phyloP scores from a whole-genome alignment of 2,888 invertebrate species.

The Oligia strigilis region DNA sequence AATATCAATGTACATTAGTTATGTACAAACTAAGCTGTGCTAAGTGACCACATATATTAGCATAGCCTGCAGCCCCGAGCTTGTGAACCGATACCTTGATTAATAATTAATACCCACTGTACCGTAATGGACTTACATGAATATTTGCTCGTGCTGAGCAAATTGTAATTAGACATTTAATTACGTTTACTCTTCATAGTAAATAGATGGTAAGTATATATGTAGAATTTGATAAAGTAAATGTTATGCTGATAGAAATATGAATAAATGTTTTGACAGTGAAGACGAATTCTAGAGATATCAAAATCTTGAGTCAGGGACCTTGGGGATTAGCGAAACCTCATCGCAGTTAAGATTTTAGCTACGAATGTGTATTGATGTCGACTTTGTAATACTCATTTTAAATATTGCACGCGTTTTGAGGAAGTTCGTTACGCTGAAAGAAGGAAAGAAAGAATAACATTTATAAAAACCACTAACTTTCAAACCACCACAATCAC shows the following conservation, averaged over 20 bases:
- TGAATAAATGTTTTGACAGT: not conserved
- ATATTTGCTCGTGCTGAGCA: slow-evolving; percentile 41
- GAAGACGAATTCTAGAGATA: not conserved
- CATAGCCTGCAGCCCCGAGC: slow-evolving; percentile 13
- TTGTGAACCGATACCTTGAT: slow-evolving; percentile 42
- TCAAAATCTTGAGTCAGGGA: not conserved
- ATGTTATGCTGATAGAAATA: not conserved
- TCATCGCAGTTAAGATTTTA: not conserved
- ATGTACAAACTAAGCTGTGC: not conserved
- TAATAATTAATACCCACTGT: slow-evolving; percentile 51
- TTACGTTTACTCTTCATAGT: slow-evolving; percentile 27
- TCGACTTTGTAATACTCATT: not conserved
- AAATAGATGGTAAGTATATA: not conserved
- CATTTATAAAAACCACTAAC: too few species aligned
- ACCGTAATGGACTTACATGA: slow-evolving; percentile 45
- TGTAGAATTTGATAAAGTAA: not conserved
- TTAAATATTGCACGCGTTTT: not conserved
- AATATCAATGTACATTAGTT: slow-evolving; percentile 7
- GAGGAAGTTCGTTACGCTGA: too few species aligned
- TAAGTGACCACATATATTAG: slow-evolving; percentile 38
- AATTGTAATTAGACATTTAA: slow-evolving; percentile 45
- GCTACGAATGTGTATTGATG: not conserved
- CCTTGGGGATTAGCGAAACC: not conserved
- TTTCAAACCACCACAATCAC: too few species aligned
- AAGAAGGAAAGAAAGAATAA: not conserved